Conservation (phyloP, 2,797 vertebrate species). For the Perdix hodgsoniae region DNA sequence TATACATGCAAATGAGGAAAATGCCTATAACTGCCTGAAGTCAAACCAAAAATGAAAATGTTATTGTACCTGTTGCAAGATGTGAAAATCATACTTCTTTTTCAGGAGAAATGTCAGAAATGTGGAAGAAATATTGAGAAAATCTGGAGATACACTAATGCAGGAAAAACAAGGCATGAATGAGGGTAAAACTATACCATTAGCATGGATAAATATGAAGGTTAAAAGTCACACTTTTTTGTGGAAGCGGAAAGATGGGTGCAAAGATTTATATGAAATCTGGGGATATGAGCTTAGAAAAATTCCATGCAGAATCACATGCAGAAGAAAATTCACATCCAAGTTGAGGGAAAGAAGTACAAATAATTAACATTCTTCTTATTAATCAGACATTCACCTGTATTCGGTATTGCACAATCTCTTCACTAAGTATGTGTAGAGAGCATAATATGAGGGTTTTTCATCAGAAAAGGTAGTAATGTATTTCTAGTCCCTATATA, state of each 20-base stretch:
- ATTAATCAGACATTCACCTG: neutral
- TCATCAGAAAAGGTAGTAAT: neutral
- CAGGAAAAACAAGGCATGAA: neutral
- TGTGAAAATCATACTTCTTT: neutral
- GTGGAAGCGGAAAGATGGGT: neutral
- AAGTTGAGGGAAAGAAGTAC: neutral
- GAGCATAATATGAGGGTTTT: neutral
- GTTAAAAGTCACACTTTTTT: neutral
- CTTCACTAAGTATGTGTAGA: neutral
- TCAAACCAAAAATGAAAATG: neutral
- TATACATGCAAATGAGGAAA: neutral
- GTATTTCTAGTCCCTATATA: neutral
- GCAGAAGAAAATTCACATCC: neutral
- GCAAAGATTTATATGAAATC: neutral
- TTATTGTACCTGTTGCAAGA: neutral
- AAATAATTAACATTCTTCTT: neutral
- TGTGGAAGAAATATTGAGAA: neutral
- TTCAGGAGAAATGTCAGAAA: neutral
- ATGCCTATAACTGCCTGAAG: neutral
- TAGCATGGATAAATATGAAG: neutral
- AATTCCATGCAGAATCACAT: neutral
- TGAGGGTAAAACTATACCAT: neutral
- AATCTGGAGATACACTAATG: neutral
- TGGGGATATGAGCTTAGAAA: neutral
- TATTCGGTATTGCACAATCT: neutral